Percentiles rank a stretch among this genome's conserved stretches.
Conservation (phyloP, 2,113 vertebrate genomes). For the Tretioscincus oriximinensis region DNA sequence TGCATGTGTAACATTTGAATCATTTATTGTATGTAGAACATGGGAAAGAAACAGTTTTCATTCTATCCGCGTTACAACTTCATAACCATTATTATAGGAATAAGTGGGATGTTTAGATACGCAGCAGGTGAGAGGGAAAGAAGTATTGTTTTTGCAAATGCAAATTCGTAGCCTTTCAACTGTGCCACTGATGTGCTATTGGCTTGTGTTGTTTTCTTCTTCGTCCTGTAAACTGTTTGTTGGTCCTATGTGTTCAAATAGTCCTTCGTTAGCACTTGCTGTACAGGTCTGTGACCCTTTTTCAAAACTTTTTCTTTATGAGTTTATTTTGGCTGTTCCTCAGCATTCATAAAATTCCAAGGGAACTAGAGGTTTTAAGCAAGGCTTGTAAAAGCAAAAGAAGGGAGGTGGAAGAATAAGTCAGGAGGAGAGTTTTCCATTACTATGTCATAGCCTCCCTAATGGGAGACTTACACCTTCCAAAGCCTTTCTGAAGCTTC, state of each 20-base stretch:
- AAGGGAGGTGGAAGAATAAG: conserved; percentile 67
- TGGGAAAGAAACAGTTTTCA: conserved; percentile 12
- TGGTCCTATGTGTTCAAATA: conserved; percentile 58
- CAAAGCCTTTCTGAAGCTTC: conserved; percentile 57
- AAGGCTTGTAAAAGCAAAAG: conserved; percentile 78
- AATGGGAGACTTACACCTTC: conserved; percentile 47
- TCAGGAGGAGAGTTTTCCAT: conserved; percentile 64
- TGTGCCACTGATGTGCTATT: too few species aligned
- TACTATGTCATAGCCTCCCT: conserved; percentile 65
- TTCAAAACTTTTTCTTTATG: conserved; percentile 77
- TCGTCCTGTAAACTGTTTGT: not conserved
- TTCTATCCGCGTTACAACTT: conserved; percentile 5
- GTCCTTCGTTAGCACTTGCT: conserved; percentile 75
- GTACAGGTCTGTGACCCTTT: conserved; percentile 73
- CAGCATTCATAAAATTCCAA: conserved; percentile 86
- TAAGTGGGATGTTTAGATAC: not conserved
- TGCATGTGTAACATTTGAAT: not conserved
- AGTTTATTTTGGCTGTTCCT: conserved; percentile 83
- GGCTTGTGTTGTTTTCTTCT: not conserved
- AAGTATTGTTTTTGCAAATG: conserved; percentile 1
- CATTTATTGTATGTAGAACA: not conserved
- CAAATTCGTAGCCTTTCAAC: not conserved
- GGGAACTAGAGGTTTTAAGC: conserved; percentile 76
- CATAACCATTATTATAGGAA: not conserved
- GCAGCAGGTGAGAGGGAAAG: not conserved